Conservation (phyloP, 2,888 invertebrate species). For the Ophraella communa region DNA sequence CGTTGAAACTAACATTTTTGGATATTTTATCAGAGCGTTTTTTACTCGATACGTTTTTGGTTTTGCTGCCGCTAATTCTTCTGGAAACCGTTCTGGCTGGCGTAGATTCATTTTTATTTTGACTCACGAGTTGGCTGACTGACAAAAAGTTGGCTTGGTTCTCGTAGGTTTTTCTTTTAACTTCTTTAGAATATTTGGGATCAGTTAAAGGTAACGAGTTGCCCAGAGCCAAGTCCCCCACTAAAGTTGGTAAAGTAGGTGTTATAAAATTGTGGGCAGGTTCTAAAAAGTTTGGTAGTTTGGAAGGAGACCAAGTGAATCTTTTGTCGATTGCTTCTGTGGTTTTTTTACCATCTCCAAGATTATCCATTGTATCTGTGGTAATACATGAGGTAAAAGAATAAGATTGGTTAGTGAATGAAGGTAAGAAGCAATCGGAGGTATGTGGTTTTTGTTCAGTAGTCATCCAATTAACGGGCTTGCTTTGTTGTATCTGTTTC, state of each 20-base stretch:
- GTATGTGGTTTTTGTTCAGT: constrained; percentile 59
- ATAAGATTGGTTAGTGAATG: constrained; percentile 56
- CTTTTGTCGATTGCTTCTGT: constrained; percentile 59
- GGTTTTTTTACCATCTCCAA: constrained; percentile 42
- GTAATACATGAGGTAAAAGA: constrained; percentile 46
- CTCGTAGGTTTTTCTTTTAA: constrained; percentile 42
- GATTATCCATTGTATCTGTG: constrained; percentile 41
- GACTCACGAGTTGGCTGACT: constrained; percentile 70
- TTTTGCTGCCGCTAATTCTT: constrained; percentile 50
- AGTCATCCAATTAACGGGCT: constrained; percentile 70
- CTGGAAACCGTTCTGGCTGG: constrained; percentile 48
- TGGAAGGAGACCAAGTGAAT: constrained; percentile 66
- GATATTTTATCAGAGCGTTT: constrained; percentile 27
- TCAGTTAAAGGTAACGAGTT: constrained; percentile 45
- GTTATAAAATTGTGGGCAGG: constrained; percentile 59
- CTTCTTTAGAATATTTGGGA: constrained; percentile 49
- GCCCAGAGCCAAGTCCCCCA: constrained; percentile 66
- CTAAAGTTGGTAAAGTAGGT: constrained; percentile 66
- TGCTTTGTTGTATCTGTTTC: constrained; percentile 45
- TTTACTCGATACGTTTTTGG: constrained; percentile 32
- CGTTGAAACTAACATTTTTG: constrained; percentile 28
- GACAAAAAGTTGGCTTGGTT: constrained; percentile 65
- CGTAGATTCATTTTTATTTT: constrained; percentile 55
- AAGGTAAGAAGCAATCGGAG: constrained; percentile 60
- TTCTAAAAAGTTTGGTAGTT: constrained; percentile 59